A percentile compares a stretch with the other conserved stretches of the same genome.
Evolutionary conservation across 64 coral and sea anemone genomes (phyloP).

Genomic region (Stylophora pistillata): DNA sequence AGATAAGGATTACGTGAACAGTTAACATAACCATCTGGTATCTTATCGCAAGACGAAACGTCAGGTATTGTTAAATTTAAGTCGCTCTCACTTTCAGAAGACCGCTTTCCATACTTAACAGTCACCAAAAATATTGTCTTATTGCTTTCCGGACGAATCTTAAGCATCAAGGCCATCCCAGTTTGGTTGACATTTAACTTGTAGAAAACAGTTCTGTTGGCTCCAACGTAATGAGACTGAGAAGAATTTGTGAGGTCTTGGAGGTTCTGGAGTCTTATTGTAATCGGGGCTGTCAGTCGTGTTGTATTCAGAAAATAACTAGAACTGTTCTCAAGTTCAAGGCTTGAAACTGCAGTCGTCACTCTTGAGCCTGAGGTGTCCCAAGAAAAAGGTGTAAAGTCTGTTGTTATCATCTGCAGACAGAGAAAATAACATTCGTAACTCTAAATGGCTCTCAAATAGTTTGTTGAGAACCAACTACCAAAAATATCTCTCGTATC

Average conservation of each 20-base stretch:
- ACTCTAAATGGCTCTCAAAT: not conserved
- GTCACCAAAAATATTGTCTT: not conserved
- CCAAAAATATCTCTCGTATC: too few species aligned
- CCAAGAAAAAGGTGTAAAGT: not conserved
- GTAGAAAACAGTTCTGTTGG: too few species aligned
- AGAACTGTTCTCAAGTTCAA: conserved; percentile 18
- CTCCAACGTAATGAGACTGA: conserved; percentile 21
- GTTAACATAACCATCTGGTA: not conserved
- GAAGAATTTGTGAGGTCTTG: not conserved
- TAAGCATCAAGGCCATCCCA: conserved; percentile 27
- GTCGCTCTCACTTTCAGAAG: not conserved
- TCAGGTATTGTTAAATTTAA: not conserved
- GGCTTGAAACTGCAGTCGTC: conserved; percentile 22
- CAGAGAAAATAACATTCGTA: not conserved
- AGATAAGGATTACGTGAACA: conserved; percentile 2
- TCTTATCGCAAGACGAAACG: not conserved
- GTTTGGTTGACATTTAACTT: too few species aligned
- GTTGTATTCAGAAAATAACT: not conserved
- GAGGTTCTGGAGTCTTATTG: not conserved
- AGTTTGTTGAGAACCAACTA: too few species aligned
- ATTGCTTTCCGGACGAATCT: conserved; percentile 28
- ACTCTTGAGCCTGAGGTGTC: conserved; percentile 5
- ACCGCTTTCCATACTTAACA: conserved; percentile 16
- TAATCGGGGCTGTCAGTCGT: not conserved
- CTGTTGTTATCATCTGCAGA: conserved; percentile 10